Evolutionary conservation across 2,888 invertebrate species (phyloP).

Genomic region (Mythimna ferrago): DNA sequence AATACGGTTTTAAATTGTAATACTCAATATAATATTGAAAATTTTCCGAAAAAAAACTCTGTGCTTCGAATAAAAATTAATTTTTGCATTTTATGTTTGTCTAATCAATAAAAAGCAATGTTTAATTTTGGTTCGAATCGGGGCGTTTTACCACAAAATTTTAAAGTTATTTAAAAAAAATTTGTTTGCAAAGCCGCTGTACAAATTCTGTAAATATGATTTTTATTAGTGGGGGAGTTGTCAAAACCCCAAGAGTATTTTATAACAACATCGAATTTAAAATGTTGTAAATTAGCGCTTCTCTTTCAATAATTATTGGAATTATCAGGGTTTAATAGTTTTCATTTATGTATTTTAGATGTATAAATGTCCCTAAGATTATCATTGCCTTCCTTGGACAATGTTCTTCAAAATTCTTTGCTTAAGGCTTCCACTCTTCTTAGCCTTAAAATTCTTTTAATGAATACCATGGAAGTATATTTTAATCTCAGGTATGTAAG

Average conservation of each 20-base stretch:
- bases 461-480: conserved; percentile 73
- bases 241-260: conserved; percentile 80
- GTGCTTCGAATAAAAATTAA: conserved; percentile 44
- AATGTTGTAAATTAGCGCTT: conserved; percentile 86
- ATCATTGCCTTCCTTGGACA: conserved; percentile 75
- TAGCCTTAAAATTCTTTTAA: conserved; percentile 74
- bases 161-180: conserved; percentile 28
- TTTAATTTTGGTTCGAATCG: conserved; percentile 53
- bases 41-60: conserved; percentile 12
- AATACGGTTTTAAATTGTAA: conserved; percentile 47
- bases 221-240: conserved; percentile 75
- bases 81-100: conserved; percentile 21
- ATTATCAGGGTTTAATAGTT: conserved; percentile 89
- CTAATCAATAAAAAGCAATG: conserved; percentile 13
- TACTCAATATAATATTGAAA: conserved; percentile 30
- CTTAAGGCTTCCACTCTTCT: conserved; percentile 82
- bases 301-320: conserved; percentile 88
- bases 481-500: conserved; percentile 78
- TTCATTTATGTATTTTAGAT: conserved; percentile 82
- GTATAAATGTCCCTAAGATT: conserved; percentile 74
- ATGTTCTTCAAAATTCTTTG: conserved; percentile 79
- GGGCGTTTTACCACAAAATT: conserved; percentile 11
- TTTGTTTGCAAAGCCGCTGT: conserved; percentile 62
- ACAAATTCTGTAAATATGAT: conserved; percentile 64
- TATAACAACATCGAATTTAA: conserved; percentile 88